Base-by-base conservation (phyloP, 2,113 vertebrate species). In the Bagarius yarrelli region DNA sequence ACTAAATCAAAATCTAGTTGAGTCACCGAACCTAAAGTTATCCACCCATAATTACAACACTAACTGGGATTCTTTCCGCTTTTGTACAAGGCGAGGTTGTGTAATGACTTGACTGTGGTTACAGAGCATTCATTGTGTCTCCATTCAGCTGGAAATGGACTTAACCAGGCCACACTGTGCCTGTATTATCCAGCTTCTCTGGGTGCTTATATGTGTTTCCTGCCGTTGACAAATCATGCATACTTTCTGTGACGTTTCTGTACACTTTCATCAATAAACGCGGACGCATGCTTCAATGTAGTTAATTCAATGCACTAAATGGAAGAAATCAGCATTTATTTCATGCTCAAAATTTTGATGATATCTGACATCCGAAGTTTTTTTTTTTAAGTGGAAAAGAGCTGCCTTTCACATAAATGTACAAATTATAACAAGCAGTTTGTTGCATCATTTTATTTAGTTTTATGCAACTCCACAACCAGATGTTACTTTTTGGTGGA, bases 121-220 rank as follows among this genome's bases (percentile, higher is more conserved):
- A 81, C 69, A 73, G 44, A 53, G 69, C 23, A 80, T 21, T n/a
- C 78, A 72, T 72, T 80, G 78, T 60, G 36, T 61, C 25, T 40
- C 47, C 27, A 4, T 36, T 73, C 34, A 53, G 30, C 34, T 80
- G 19, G 69, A 69, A 56, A 55, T 40, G 34, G 63, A 36, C 16
- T 27, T 27, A 23, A 57, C 23, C 63, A 25, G 9, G 4, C 8
- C 53, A 27, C 21, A 56, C 8, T 53, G 27, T 16, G 30, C 21
- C 47, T 55, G 47, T 36, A 55, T 69, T 69, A 79, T 27, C 53
- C 4, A 18, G 32, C 30, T 52, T 66, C 13, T 13, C 27, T 34
- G 5, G 32, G n/a, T 25, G 21, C 11, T 9, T 18, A 18, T 23
- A 30, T 50, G 5, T 55, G 14, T 78, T 78, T 63, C 25, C 36